Evolutionary conservation across 2,113 vertebrate genomes (phyloP).

Genomic region (Mirounga angustirostris): DNA sequence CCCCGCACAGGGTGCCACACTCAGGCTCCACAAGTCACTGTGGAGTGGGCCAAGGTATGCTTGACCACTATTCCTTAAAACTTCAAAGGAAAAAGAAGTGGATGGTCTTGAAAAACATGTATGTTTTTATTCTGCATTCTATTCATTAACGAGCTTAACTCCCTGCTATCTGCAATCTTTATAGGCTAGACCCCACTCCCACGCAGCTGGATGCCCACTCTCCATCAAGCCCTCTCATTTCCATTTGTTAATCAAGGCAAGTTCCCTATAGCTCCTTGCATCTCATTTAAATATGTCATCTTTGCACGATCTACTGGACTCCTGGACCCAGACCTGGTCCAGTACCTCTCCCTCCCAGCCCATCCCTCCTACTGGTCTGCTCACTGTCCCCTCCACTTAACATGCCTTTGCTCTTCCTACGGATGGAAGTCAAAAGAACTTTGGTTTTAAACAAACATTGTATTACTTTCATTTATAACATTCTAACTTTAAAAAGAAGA

Average conservation of each 20-base stretch:
- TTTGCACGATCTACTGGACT: neutral
- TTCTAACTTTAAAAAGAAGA: slow-evolving; percentile 41
- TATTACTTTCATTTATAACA: slow-evolving; percentile 15
- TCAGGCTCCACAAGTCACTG: neutral
- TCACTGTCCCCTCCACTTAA: neutral
- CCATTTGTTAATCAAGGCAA: neutral
- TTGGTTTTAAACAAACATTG: slow-evolving; percentile 15
- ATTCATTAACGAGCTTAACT: neutral
- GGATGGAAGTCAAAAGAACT: neutral
- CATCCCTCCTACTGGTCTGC: neutral
- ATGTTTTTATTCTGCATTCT: neutral
- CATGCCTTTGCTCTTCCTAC: neutral
- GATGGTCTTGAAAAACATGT: neutral
- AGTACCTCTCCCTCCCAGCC: neutral
- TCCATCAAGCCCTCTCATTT: neutral
- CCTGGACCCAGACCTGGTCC: neutral
- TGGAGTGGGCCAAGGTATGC: neutral
- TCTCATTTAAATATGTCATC: neutral
- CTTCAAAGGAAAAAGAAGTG: slow-evolving; percentile 11
- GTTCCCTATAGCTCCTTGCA: neutral
- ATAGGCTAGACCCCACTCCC: neutral
- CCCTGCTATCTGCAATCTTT: neutral
- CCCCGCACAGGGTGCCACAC: neutral
- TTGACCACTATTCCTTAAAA: neutral
- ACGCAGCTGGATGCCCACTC: neutral